Conservation (phyloP, 2,888 invertebrate genomes). For the Pyralis farinalis region DNA sequence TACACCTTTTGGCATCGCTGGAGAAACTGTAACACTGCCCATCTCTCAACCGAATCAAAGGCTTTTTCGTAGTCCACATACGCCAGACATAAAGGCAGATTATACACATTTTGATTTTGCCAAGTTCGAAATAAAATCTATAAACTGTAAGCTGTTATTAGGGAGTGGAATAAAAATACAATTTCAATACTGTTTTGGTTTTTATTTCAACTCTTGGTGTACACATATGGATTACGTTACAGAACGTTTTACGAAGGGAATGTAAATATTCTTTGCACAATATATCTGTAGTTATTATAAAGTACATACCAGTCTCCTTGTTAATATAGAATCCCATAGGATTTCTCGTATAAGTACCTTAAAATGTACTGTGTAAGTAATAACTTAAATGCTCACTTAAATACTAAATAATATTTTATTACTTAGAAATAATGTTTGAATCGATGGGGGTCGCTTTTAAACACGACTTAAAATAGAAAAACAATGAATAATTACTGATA, state of each 20-base stretch:
- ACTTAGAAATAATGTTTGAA: conserved; percentile 45
- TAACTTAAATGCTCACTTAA: conserved; percentile 77
- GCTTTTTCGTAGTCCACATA: too few species aligned
- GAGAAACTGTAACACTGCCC: too few species aligned
- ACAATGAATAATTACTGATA: background rate
- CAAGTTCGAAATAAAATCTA: too few species aligned
- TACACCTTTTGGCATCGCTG: too few species aligned
- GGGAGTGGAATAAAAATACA: conserved; percentile 41
- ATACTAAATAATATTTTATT: conserved; percentile 41
- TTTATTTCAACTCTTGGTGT: conserved; percentile 62
- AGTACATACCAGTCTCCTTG: conserved; percentile 78
- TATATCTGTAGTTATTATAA: conserved; percentile 46
- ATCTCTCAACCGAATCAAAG: too few species aligned
- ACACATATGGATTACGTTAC: conserved; percentile 39
- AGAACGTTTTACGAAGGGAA: conserved; percentile 60
- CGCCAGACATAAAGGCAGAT: too few species aligned
- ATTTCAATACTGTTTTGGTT: conserved; percentile 77
- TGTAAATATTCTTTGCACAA: conserved; percentile 61
- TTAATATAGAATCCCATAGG: conserved; percentile 65
- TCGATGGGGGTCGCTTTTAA: conserved; percentile 50
- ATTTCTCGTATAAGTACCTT: conserved; percentile 62
- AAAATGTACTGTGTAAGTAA: conserved; percentile 49
- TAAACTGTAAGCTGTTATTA: too few species aligned
- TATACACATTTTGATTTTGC: too few species aligned
- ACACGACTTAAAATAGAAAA: conserved; percentile 27